phyloP scores from a whole-genome alignment of 2,113 vertebrate genomes.

The Pangasianodon gigas region DNA sequence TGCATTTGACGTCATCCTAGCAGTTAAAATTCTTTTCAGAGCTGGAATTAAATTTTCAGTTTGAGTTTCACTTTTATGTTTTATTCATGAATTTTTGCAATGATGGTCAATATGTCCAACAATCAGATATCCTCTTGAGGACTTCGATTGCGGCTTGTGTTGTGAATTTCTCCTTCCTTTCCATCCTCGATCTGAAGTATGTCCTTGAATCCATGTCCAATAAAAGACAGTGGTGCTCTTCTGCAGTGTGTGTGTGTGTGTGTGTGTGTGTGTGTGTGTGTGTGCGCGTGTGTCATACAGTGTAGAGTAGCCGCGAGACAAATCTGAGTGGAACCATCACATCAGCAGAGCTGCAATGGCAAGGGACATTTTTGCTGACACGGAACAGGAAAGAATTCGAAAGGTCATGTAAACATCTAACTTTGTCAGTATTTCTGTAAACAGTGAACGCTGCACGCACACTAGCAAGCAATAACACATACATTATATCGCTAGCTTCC shows the following conservation, averaged over 20 bases:
- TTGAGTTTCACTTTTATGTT: not conserved
- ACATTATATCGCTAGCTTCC: no score
- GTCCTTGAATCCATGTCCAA: not conserved
- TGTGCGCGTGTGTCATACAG: not conserved
- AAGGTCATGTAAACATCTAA: not conserved
- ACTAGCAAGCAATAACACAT: not conserved
- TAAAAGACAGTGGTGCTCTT: not conserved
- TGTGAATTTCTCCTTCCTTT: not conserved
- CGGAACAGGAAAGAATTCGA: not conserved
- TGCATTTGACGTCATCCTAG: not conserved
- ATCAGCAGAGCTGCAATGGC: not conserved
- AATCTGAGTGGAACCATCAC: not conserved
- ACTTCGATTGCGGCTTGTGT: not conserved
- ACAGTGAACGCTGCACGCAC: not conserved
- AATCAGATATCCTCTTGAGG: not conserved
- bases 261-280: not conserved
- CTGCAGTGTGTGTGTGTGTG: not conserved
- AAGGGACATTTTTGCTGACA: not conserved
- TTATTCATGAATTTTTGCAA: not conserved
- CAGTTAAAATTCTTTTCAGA: not conserved
- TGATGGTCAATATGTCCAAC: not conserved
- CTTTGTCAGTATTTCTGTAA: not conserved
- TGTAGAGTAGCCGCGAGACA: not conserved
- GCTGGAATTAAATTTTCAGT: not conserved
- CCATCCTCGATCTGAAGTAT: not conserved